These are phyloP conservation scores for Leptatherina wallacei DNA, from an alignment of 2,797 vertebrate species.

Conservation along the genomic window DNA sequence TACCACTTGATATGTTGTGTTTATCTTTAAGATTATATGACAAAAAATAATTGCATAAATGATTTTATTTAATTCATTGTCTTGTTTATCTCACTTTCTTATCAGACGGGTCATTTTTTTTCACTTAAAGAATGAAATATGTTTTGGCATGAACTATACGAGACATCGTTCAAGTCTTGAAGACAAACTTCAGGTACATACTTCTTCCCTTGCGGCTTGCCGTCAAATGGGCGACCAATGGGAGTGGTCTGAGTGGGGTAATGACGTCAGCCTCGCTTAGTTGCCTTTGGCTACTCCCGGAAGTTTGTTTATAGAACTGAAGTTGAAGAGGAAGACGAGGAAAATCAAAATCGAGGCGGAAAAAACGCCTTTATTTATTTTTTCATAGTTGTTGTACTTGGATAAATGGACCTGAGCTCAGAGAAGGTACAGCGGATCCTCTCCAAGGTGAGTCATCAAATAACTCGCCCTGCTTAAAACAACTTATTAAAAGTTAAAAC, in stretches of 20 bases:
- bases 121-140: neutral
- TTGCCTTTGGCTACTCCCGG: constrained; percentile 8
- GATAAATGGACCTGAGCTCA: constrained; percentile 79
- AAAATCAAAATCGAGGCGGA: neutral
- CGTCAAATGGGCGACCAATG: constrained; percentile 36
- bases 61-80: constrained; percentile 33
- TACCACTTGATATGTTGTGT: constrained; percentile 56
- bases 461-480: fast-evolving
- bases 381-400: neutral
- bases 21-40: constrained; percentile 66
- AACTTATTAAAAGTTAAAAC: fast-evolving
- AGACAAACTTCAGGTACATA: too few species aligned
- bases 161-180: too few species aligned
- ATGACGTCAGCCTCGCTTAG: neutral
- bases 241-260: constrained; percentile 1
- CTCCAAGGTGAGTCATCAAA: constrained; percentile 73
- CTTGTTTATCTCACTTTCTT: neutral
- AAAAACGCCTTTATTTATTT: fast-evolving
- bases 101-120: neutral
- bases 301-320: constrained; percentile 62
- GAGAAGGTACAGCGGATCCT: constrained; percentile 78
- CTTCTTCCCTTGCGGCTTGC: constrained; percentile 20
- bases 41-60: constrained; percentile 56
- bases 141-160: neutral
- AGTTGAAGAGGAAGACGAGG: neutral